Conservation (phyloP, 2,797 vertebrate genomes). For the Lophotriccus pileatus region DNA sequence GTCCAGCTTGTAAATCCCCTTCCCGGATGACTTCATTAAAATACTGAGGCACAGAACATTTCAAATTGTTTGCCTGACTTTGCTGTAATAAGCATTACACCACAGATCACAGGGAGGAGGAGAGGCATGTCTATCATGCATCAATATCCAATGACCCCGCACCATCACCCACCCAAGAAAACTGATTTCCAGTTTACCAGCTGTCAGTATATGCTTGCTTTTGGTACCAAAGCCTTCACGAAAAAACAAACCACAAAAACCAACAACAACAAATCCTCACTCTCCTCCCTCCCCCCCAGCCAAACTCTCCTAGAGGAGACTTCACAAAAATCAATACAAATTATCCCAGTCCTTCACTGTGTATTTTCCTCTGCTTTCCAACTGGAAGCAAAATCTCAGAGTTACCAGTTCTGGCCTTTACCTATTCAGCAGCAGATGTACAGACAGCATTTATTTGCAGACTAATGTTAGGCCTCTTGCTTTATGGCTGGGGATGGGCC, state of each 20-base stretch:
- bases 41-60: neutral
- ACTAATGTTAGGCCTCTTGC: neutral
- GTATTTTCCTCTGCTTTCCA: neutral
- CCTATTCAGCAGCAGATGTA: neutral
- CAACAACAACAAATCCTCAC: fast-evolving
- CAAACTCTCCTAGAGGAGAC: neutral
- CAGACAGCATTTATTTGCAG: neutral
- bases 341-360: neutral
- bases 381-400: neutral
- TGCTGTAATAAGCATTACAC: neutral
- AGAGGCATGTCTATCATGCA: neutral
- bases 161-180: neutral
- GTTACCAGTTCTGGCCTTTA: neutral
- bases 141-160: neutral
- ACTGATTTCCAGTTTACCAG: neutral
- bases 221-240: neutral
- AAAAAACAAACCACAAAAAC: neutral
- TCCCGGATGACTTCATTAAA: neutral
- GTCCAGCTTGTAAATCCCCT: neutral
- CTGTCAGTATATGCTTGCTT: neutral
- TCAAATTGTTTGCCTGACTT: neutral
- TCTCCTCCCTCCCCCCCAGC: neutral
- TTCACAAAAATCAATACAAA: neutral
- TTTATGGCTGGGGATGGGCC: neutral
- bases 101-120: neutral